phyloP scores from a whole-genome alignment of 2,888 invertebrate genomes.

The Drosophila recens region DNA sequence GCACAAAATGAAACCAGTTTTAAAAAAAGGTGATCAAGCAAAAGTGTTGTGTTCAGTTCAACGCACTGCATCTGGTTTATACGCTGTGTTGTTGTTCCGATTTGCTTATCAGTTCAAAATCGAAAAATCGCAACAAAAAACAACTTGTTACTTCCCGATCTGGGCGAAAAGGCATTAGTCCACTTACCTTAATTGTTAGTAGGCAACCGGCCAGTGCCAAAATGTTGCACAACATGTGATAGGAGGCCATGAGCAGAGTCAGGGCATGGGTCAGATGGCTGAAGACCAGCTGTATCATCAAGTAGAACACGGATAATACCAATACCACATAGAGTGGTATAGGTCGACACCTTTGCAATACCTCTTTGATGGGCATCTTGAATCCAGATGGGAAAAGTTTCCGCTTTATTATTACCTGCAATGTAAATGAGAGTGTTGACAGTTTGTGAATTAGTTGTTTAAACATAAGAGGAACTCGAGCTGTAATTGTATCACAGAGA shows the following conservation, averaged over 20 bases:
- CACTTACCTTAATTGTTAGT: constrained; percentile 91
- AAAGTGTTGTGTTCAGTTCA: constrained; percentile 36
- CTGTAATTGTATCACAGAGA: constrained; percentile 11
- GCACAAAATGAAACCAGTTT: constrained; percentile 45
- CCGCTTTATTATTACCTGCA: neutral
- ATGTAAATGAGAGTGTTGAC: constrained; percentile 2
- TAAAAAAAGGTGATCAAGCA: constrained; percentile 1
- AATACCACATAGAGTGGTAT: constrained; percentile 91
- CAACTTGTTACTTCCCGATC: constrained; percentile 41
- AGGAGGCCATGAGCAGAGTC: constrained; percentile 95
- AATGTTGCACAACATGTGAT: constrained; percentile 97
- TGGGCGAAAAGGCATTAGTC: constrained; percentile 27
- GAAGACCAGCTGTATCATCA: constrained; percentile 92
- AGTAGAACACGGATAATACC: constrained; percentile 90
- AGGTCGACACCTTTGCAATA: constrained; percentile 90
- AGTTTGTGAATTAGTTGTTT: constrained; percentile 40
- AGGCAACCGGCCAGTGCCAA: constrained; percentile 93
- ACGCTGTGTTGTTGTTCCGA: constrained; percentile 16
- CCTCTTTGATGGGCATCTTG: constrained; percentile 91
- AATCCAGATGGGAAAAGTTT: constrained; percentile 7
- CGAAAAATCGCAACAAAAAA: neutral
- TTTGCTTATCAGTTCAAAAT: constrained; percentile 50
- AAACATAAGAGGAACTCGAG: constrained; percentile 29
- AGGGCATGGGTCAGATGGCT: constrained; percentile 96
- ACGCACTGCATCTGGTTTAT: constrained; percentile 38